phyloP scores from a whole-genome alignment of 2,113 vertebrate genomes.

The Paramisgurnus dabryanus region DNA sequence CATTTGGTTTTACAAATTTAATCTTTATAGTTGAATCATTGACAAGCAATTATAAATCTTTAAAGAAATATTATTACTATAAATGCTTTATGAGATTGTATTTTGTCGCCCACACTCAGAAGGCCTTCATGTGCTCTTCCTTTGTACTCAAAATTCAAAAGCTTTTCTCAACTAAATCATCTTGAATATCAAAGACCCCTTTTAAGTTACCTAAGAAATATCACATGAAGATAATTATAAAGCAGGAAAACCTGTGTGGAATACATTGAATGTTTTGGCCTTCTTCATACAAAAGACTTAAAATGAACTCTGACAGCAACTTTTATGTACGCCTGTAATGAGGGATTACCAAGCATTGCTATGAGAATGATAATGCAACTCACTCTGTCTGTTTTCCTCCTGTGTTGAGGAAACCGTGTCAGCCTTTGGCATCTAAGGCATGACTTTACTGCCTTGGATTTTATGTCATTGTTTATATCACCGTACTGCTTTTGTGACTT shows the following conservation, averaged over 20 bases:
- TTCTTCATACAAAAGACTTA: slow-evolving; percentile 24
- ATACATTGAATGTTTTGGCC: neutral
- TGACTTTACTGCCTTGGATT: neutral
- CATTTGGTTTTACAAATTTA: too few relatives aligned
- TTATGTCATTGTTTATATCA: too few relatives aligned
- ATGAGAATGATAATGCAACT: slow-evolving; percentile 41
- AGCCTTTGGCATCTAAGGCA: neutral
- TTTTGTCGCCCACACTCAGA: neutral
- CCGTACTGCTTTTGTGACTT: too few relatives aligned
- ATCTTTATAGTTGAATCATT: too few relatives aligned
- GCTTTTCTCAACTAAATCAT: neutral
- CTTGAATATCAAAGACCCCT: slow-evolving; percentile 19
- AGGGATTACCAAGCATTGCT: slow-evolving; percentile 51
- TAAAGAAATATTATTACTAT: too few relatives aligned
- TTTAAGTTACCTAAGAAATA: slow-evolving; percentile 18
- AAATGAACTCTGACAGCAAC: slow-evolving; percentile 41
- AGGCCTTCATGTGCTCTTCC: neutral
- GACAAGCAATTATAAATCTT: too few relatives aligned
- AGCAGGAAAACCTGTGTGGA: slow-evolving; percentile 34
- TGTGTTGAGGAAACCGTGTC: neutral
- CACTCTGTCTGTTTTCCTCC: slow-evolving; percentile 23
- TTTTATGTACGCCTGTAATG: slow-evolving; percentile 41
- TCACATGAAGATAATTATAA: slow-evolving; percentile 29
- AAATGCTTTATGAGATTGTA: neutral
- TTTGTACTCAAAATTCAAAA: neutral